Evolutionary conservation across 2,797 vertebrate species (phyloP), one percentile per base, ranked within the genome.

Genomic region (Phrynocephalus vlangalii): DNA sequence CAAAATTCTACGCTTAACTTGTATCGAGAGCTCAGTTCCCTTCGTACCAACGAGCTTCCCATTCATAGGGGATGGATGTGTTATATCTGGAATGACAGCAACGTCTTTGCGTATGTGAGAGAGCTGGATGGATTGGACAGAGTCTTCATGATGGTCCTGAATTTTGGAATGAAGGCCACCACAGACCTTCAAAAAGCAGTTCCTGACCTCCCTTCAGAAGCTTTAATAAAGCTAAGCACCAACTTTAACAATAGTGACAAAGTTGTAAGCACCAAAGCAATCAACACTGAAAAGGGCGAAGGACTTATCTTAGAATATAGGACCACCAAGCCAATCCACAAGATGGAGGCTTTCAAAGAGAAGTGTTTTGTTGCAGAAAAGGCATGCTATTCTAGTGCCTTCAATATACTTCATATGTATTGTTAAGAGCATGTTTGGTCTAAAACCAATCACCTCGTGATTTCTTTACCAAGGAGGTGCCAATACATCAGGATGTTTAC

Each of bases 21-120:
- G 85, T 99, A 99, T 92, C 96, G 97, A 82, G 95, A 96, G 22
- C 95, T 99, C 89, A 97, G 92, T 85, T 52, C 0, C 0, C 96
- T 99, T 82, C 98, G 97, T 1, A 93, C 92, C 90, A 79, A 88
- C 0, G 98, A 98, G 90, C 93, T 98, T 15, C 93, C 97, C 0
- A 90, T 99, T 60, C 96, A 94, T 3, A 97, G 98, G 0, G 99
- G 99, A 0, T 99, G 99, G 99, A 97, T 99, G 95, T 99, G 99
- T 96, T 96, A 96, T 33, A 0, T 98, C 91, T 96, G 96, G 87
- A 96, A 94, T 0, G 97, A 98, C 70, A 88, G 91, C 3, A 76
- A 94, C 0, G 85, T 97, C 26, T 97, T 99, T 26, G 96, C 96
- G 11, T 99, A 97, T 11, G 94, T 98, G 28, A 96, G 99, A 85